These are phyloP conservation scores for Acrobasis consociella DNA, from an alignment of 2,888 invertebrate genomes.

Conservation along the genomic window DNA sequence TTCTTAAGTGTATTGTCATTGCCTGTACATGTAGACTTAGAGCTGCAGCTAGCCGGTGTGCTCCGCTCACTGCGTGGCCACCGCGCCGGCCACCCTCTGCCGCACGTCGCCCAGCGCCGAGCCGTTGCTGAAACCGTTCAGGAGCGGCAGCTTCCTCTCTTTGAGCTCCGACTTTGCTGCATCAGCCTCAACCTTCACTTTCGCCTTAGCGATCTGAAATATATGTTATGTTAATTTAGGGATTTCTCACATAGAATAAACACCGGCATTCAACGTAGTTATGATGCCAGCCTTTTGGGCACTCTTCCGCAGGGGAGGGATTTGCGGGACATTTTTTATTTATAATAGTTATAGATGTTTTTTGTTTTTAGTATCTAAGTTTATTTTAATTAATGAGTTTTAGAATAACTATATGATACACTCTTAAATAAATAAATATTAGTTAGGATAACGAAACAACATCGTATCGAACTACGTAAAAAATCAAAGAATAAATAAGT, in stretches of 20 bases:
- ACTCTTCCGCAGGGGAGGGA: too few species aligned
- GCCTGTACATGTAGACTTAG: slow-evolving; percentile 13
- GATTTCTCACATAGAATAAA: neutral
- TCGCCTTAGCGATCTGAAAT: slow-evolving; percentile 49
- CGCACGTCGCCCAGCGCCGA: slow-evolving; percentile 68
- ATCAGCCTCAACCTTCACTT: slow-evolving; percentile 53
- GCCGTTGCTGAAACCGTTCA: slow-evolving; percentile 72
- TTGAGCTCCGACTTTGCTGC: slow-evolving; percentile 55
- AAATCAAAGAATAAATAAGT: too few species aligned
- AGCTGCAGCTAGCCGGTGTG: slow-evolving; percentile 11
- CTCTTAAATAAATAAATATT: too few species aligned
- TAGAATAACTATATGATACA: too few species aligned
- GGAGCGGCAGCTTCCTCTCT: slow-evolving; percentile 63
- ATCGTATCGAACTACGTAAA: too few species aligned
- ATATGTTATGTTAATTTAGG: neutral
- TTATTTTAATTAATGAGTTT: too few species aligned
- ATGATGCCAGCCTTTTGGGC: too few species aligned
- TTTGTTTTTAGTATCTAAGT: too few species aligned
- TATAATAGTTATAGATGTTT: too few species aligned
- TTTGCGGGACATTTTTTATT: too few species aligned
- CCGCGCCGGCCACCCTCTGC: slow-evolving; percentile 74
- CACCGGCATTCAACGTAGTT: too few species aligned
- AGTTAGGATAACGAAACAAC: too few species aligned
- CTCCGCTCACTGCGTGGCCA: slow-evolving; percentile 71
- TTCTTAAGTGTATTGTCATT: slow-evolving; percentile 13